Evolutionary conservation across 2,888 invertebrate genomes (phyloP).

Genomic region (Catotricha subobsoleta): DNA sequence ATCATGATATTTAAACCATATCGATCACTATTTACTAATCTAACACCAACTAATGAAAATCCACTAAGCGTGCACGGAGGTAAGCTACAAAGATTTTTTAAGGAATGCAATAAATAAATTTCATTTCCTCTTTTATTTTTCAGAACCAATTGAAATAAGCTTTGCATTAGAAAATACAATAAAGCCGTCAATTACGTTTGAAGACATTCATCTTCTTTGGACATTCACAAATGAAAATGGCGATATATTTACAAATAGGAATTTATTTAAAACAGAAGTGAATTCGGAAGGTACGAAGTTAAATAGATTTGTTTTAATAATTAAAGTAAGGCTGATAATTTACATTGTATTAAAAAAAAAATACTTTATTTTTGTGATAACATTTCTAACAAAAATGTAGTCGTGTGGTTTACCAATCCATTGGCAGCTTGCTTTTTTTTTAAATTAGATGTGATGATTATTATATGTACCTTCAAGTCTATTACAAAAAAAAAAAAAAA

Average conservation of each 20-base stretch:
- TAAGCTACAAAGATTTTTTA: too few relatives aligned
- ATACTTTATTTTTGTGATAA: too few relatives aligned
- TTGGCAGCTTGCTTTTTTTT: too few relatives aligned
- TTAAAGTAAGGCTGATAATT: too few relatives aligned
- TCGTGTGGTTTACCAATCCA: too few relatives aligned
- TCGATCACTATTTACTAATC: conserved; percentile 49
- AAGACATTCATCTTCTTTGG: conserved; percentile 26
- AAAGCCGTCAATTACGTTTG: conserved; percentile 35
- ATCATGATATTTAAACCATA: conserved; percentile 66
- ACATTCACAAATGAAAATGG: conserved; percentile 27
- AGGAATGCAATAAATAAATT: conserved; percentile 6
- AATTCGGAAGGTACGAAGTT: conserved; percentile 10
- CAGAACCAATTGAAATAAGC: conserved; percentile 66
- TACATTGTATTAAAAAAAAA: too few relatives aligned
- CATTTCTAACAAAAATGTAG: too few relatives aligned
- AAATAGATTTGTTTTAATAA: not conserved
- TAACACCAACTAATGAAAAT: conserved; percentile 41
- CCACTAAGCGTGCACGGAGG: conserved; percentile 58
- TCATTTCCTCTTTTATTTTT: conserved; percentile 14
- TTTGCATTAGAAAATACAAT: conserved; percentile 31
- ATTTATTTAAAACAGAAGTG: conserved; percentile 23
- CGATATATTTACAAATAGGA: conserved; percentile 28
- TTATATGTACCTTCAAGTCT: too few relatives aligned
- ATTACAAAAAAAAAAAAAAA: too few relatives aligned
- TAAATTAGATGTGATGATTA: too few relatives aligned